Evolutionary conservation across 2,888 invertebrate genomes (phyloP), one percentile per base, ranked within the genome.

Genomic region (Molanna angustata): DNA sequence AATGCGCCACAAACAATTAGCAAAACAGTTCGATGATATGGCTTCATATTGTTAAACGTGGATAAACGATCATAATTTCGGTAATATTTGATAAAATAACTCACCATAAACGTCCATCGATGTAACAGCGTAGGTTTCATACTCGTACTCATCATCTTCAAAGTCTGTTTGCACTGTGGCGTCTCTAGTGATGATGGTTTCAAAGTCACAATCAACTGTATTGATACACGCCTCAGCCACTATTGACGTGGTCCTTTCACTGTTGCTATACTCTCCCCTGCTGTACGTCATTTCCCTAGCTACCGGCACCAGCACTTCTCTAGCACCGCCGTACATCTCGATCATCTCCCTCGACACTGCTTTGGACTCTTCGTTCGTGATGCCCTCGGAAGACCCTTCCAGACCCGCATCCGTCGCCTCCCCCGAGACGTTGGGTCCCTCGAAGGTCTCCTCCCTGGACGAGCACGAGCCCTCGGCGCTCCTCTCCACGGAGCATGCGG

Each of bases 401-500:
- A 40, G 17, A 35, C 20, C n/a, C 33, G 21, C 27, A 35, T 49
- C 43, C n/a, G 20, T 18, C 4, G 40, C 27, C 7, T 47, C 46
- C 7, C 18, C 49, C 31, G 40, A 49, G 20, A 62, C 61, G 54
- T 48, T 59, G 52, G 56, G 49, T 17, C 43, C 42, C 18, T 37
- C 43, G 22, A 19, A 22, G 9, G 47, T 31, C 31, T 43, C 49
- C 35, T 39, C 43, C 14, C 40, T 45, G 21, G 27, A 63, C 62
- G 13, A 63, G 60, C 37, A 67, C 65, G 13, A 64, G 67, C 54
- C 66, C 62, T 67, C 52, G 60, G 66, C 56, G 63, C 67, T 63
- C 66, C 72, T 67, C 56, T 78, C 80, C 62, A 80, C 80, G 62
- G 80, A 79, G 72, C 85, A 85, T 66, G 84, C 85, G 52, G 85